phyloP scores from a whole-genome alignment of 2,113 vertebrate species.

The Australoheros scitulus region DNA sequence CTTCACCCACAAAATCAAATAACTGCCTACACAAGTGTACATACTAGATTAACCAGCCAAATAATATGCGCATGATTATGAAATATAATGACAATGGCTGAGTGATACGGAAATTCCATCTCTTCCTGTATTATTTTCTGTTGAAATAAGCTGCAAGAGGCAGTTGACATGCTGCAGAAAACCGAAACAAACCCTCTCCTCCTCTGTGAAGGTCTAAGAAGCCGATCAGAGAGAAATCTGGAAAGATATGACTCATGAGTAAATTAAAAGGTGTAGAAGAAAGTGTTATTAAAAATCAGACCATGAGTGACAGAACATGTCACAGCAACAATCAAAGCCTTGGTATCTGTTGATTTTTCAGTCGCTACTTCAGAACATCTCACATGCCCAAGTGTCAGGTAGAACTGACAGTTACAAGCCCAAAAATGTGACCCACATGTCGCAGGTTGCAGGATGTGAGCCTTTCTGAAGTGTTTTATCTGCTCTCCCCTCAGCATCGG shows the following conservation, averaged over 20 bases:
- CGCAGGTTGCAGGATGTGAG: conserved; percentile 39
- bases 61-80: not conserved
- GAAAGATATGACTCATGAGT: conserved; percentile 10
- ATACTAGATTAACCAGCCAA: not conserved
- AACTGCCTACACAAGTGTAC: not conserved
- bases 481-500: conserved; percentile 78
- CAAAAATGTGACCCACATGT: conserved; percentile 39
- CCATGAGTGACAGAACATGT: conserved; percentile 27
- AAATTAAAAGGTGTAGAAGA: conserved; percentile 35
- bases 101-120: not conserved
- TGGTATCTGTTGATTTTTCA: conserved; percentile 6
- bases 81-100: not conserved
- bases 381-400: conserved; percentile 19
- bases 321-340: conserved; percentile 32
- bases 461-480: conserved; percentile 3
- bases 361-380: conserved; percentile 30
- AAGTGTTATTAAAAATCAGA: conserved; percentile 34
- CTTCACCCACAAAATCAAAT: not conserved
- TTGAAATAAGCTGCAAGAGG: conserved; percentile 4
- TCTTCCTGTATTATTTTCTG: not conserved
- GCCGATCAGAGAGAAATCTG: conserved; percentile 21
- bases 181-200: not conserved
- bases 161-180: not conserved
- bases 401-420: conserved; percentile 46
- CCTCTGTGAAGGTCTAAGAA: not conserved